Evolutionary conservation across 2,888 invertebrate species (phyloP), one percentile per base, ranked within the genome.

Genomic region (Cataglyphis cursor): DNA sequence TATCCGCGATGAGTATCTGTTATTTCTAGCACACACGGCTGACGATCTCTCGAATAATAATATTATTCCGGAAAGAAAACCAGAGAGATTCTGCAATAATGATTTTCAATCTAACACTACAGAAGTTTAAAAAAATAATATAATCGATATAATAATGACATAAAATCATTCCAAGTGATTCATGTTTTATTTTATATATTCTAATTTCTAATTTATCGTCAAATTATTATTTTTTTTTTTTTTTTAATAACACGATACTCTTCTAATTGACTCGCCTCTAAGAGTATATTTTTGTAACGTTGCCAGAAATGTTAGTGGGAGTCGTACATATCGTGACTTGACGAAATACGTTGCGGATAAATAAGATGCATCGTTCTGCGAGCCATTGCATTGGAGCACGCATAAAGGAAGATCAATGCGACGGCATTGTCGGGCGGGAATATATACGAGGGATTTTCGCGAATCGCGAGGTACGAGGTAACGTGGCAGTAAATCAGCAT

Each of bases 401-500:
- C 76, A 80, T 62, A 84, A 87, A 88, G 90, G 85, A 88, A 88
- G 90, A 89, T 91, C 87, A 89, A 90, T 89, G 90, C 87, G 87
- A 87, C 85, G 83, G 82, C 81, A 84, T 85, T 85, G 89, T 87
- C 86, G 84, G 57, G 65, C 48, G 44, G 51, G 73, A 83, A 85
- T 83, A 85, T 86, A 84, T 83, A 84, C 74, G 83, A 86, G 83
- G 87, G 90, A 91, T 91, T 90, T 90, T 90, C 85, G 81, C 89
- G 82, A 81, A 62, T 81, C 76, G 81, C 57, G 75, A 76, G 78
- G 72, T 64, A 72, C 70, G 75, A 65, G 76, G 65, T 59, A 72
- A 80, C 78, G 84, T 41, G 84, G 72, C 85, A 85, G 83, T 92
- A 91, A 92, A 93, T 93, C 92, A 92, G 91, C 86, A 91, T 91